Evolutionary conservation across 2,113 vertebrate genomes (phyloP).

Genomic region (Triplophysa dalaica): DNA sequence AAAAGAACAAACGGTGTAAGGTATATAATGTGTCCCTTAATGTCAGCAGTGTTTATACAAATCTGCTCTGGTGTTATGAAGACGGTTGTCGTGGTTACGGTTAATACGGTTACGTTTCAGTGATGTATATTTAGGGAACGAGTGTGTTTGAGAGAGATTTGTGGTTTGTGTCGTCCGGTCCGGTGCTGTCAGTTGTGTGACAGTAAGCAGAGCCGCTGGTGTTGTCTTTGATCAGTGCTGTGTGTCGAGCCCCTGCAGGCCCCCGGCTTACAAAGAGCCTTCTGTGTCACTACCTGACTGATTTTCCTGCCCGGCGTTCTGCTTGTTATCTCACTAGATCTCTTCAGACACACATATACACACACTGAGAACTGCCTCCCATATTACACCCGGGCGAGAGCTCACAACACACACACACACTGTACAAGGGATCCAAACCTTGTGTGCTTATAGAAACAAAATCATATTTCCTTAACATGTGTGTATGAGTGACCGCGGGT

Average conservation of each 20-base stretch:
- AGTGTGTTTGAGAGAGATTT: conserved; percentile 7
- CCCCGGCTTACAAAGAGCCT: conserved; percentile 55
- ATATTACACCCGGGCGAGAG: too few relatives aligned
- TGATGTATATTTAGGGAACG: background rate
- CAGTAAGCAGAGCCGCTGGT: conserved; percentile 48
- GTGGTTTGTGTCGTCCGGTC: background rate
- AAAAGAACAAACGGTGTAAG: too few relatives aligned
- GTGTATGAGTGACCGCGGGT: too few relatives aligned
- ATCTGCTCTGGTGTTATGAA: background rate
- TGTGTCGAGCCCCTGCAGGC: conserved; percentile 21
- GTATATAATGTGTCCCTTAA: too few relatives aligned
- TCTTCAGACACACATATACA: conserved; percentile 5
- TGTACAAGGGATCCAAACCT: too few relatives aligned
- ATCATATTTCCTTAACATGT: too few relatives aligned
- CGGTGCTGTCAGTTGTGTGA: conserved; percentile 49
- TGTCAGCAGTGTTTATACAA: background rate
- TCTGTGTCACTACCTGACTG: conserved; percentile 47
- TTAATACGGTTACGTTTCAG: background rate
- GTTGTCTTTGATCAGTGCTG: conserved; percentile 53
- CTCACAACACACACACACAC: conserved; percentile 4
- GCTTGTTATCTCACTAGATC: conserved; percentile 29
- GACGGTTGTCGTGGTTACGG: background rate
- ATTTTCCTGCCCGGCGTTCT: conserved; percentile 34
- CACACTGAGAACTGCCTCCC: background rate
- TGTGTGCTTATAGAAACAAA: too few relatives aligned